A percentile compares a stretch with the other conserved stretches of the same genome.
Evolutionary conservation across 2,888 invertebrate genomes (phyloP).

Genomic region (Hyles lineata): DNA sequence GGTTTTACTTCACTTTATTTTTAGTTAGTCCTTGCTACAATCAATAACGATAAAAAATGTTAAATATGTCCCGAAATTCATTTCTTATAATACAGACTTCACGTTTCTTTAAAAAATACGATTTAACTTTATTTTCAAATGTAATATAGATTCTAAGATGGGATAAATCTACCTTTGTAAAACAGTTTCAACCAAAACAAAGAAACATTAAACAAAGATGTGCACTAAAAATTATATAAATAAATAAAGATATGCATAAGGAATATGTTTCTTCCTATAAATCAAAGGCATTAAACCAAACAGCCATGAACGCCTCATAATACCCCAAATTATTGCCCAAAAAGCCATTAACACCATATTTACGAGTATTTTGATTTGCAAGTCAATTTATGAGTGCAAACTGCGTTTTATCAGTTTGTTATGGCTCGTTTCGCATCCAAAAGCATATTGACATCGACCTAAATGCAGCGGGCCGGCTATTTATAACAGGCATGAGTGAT

Average conservation of each 20-base stretch:
- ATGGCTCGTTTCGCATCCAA: constrained; percentile 42
- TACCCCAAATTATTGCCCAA: neutral
- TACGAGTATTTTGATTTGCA: neutral
- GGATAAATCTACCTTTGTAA: too few species aligned
- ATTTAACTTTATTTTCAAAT: too few species aligned
- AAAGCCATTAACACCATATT: neutral
- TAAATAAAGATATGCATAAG: neutral
- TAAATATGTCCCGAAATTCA: too few species aligned
- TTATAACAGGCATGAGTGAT: constrained; percentile 50
- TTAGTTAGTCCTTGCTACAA: too few species aligned
- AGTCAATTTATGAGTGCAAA: neutral
- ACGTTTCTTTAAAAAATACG: too few species aligned
- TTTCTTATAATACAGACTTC: too few species aligned
- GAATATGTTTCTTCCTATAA: neutral
- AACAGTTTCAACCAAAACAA: too few species aligned
- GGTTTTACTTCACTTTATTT: too few species aligned
- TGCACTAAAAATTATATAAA: neutral
- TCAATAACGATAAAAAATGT: too few species aligned
- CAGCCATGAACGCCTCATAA: neutral
- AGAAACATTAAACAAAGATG: too few species aligned
- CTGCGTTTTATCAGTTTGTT: neutral
- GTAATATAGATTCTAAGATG: too few species aligned
- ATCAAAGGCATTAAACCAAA: neutral
- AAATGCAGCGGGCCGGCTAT: constrained; percentile 57
- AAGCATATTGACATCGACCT: constrained; percentile 63